phyloP scores from a whole-genome alignment of 2,797 vertebrate species.

The Rallus crepitans region DNA sequence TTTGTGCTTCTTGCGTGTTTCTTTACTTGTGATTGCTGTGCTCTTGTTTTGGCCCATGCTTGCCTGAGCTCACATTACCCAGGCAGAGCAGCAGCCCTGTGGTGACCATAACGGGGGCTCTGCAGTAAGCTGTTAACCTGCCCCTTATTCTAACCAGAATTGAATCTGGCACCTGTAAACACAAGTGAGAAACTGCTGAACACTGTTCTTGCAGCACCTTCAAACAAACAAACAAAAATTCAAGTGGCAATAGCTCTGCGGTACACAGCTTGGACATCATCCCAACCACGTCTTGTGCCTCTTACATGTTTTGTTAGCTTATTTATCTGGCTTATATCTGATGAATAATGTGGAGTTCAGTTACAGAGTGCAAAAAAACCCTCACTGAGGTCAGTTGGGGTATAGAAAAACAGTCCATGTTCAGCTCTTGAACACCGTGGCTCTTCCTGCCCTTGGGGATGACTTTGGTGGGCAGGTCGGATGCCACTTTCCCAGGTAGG shows the following conservation, averaged over 20 bases:
- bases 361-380: not conserved
- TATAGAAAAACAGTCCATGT: not conserved
- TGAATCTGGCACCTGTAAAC: fast-evolving
- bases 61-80: fast-evolving
- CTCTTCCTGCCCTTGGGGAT: not conserved
- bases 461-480: not conserved
- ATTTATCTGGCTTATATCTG: not conserved
- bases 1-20: not conserved
- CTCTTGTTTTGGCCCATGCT: not conserved
- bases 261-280: not conserved
- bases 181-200: fast-evolving
- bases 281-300: not conserved
- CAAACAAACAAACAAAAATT: not conserved
- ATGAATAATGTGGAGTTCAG: not conserved
- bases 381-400: not conserved
- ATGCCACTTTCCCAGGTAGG: not conserved
- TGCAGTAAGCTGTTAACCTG: not conserved
- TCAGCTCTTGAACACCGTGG: not conserved
- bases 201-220: fast-evolving
- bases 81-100: not conserved
- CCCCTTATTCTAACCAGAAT: not conserved
- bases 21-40: not conserved
- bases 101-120: fast-evolving
- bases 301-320: not conserved
- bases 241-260: not conserved